These are phyloP conservation scores for Apodemus speciosus DNA, from an alignment of 2,113 vertebrate genomes.

Conservation along the genomic window DNA sequence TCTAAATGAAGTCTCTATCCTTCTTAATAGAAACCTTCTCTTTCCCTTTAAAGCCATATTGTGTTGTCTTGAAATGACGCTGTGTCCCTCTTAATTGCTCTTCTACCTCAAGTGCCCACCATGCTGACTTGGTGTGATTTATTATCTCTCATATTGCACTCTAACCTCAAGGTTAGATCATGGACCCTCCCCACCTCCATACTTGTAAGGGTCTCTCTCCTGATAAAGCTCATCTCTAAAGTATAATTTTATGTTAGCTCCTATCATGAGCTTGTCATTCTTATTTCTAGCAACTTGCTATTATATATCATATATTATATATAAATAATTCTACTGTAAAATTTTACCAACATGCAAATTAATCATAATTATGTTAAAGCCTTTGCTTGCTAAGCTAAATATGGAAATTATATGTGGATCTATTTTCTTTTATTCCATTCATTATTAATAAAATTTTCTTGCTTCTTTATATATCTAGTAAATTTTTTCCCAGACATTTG, in stretches of 20 bases:
- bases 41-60: background rate
- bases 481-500: background rate
- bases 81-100: background rate
- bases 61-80: background rate
- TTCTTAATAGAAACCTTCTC: background rate
- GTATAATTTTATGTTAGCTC: background rate
- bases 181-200: background rate
- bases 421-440: background rate
- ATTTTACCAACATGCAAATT: background rate
- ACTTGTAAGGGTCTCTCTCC: background rate
- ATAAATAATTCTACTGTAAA: background rate
- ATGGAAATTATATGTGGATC: background rate
- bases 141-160: background rate
- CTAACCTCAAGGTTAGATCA: background rate
- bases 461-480: background rate
- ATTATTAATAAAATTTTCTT: background rate
- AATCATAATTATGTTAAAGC: conserved; percentile 20
- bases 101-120: background rate
- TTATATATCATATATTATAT: background rate
- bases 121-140: background rate
- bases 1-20: background rate
- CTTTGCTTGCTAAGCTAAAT: background rate
- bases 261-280: background rate
- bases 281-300: background rate
- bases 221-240: background rate